phyloP scores from a whole-genome alignment of 2,888 invertebrate species.

The Julus scanicus region DNA sequence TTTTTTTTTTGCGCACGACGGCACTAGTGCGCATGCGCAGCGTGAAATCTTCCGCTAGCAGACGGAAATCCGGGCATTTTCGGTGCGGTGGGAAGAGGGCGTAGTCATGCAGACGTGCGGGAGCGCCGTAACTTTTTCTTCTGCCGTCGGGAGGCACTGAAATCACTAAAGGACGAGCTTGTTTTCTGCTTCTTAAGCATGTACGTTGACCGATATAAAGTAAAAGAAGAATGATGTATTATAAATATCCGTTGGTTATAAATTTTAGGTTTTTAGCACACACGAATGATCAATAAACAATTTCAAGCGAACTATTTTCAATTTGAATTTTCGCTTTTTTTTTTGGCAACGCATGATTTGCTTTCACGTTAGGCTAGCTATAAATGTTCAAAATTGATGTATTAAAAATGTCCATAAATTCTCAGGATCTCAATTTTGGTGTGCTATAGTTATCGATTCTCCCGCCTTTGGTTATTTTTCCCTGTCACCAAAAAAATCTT shows the following conservation, averaged over 20 bases:
- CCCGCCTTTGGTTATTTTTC: background rate
- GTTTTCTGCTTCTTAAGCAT: background rate
- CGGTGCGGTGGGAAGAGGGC: too few species aligned
- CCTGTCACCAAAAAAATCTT: background rate
- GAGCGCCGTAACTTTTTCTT: background rate
- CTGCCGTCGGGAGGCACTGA: background rate
- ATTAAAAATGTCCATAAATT: conserved; percentile 33
- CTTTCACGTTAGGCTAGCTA: background rate
- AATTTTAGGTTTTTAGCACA: background rate
- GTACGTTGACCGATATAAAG: background rate
- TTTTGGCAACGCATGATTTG: background rate
- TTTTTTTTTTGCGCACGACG: too few species aligned
- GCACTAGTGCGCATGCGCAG: too few species aligned
- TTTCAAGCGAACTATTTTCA: background rate
- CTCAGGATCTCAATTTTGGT: background rate
- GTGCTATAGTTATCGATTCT: background rate
- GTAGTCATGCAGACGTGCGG: too few species aligned
- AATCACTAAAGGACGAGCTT: background rate
- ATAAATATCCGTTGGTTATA: background rate
- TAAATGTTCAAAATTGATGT: conserved; percentile 26
- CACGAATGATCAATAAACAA: background rate
- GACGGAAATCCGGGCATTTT: too few species aligned
- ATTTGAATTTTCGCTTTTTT: background rate
- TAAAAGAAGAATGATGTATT: background rate
- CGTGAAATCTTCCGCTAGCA: too few species aligned